Percentiles rank a stretch among this genome's conserved stretches.
Conservation (phyloP, 2,888 invertebrate genomes). For the Mimachlamys varia region DNA sequence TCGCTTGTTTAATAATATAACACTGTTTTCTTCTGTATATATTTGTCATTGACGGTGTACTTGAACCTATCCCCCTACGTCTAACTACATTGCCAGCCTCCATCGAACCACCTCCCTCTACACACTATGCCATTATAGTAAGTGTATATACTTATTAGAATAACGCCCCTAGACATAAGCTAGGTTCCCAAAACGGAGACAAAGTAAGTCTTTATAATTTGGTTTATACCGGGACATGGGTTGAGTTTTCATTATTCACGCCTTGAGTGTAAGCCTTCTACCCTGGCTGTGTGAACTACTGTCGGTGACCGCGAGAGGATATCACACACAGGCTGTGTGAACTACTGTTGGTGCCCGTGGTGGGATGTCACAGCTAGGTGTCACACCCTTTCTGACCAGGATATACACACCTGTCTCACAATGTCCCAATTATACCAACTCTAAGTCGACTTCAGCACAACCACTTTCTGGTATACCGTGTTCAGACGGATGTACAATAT, state of each 20-base stretch:
- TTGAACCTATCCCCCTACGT: not conserved
- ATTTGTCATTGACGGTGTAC: not conserved
- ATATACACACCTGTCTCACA: not conserved
- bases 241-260: conserved; percentile 17
- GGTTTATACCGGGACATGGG: not conserved
- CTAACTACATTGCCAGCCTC: not conserved
- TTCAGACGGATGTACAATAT: not conserved
- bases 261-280: not conserved
- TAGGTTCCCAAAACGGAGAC: not conserved
- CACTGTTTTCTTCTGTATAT: not conserved
- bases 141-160: not conserved
- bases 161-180: not conserved
- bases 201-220: not conserved
- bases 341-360: not conserved
- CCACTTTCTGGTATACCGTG: not conserved
- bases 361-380: not conserved
- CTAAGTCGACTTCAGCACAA: no score
- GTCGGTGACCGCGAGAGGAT: not conserved
- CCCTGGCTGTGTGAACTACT: not conserved
- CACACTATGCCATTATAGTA: conserved; percentile 7
- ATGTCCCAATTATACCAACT: not conserved
- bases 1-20: not conserved
- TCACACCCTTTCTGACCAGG: not conserved
- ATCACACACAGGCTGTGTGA: not conserved
- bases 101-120: not conserved